Percentiles rank a stretch among this genome's conserved stretches.
phyloP scores from a whole-genome alignment of 2,113 vertebrate genomes.

The Casuarius casuarius region DNA sequence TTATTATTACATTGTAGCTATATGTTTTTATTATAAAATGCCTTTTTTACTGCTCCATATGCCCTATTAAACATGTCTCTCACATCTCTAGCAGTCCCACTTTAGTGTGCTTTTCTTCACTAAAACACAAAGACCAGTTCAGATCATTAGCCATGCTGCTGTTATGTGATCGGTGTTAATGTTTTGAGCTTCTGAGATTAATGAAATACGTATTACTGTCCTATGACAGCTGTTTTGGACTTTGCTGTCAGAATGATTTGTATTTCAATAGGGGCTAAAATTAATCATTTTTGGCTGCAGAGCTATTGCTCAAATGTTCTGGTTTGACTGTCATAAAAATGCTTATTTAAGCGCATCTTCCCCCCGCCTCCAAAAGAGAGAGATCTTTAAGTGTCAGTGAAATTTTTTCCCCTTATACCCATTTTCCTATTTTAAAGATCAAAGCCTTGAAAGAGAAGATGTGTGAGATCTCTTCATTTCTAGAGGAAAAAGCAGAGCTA shows the following conservation, averaged over 20 bases:
- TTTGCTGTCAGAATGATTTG: background rate
- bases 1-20: background rate
- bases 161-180: background rate
- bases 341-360: background rate
- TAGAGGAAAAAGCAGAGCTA: background rate
- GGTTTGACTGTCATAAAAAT: background rate
- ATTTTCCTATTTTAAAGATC: background rate
- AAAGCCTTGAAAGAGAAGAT: background rate
- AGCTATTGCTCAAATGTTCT: background rate
- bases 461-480: background rate
- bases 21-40: background rate
- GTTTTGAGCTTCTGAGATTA: background rate
- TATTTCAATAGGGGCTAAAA: background rate
- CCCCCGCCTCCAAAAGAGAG: background rate
- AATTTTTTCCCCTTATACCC: background rate
- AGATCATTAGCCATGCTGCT: background rate
- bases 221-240: background rate
- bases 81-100: background rate
- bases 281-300: background rate
- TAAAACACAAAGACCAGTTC: background rate
- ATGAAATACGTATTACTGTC: background rate
- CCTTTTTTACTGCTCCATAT: background rate
- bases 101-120: background rate
- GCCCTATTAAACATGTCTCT: background rate
- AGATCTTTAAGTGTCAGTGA: background rate